Percentiles rank a stretch among this genome's conserved stretches.
Evolutionary conservation across 1,140 invertebrate genomes (phyloP).

Genomic region (Cepaea nemoralis): DNA sequence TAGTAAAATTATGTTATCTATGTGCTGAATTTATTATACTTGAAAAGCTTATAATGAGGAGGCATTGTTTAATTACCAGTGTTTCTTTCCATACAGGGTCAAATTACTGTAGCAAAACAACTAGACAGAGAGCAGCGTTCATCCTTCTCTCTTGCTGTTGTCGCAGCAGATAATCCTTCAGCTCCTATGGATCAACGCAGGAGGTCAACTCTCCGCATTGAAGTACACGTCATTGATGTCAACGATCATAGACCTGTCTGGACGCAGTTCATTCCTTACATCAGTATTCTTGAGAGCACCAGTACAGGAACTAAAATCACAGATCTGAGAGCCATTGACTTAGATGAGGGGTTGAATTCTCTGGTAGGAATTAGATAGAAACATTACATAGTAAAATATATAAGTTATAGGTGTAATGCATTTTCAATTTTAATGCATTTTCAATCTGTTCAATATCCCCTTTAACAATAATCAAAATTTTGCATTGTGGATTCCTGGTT

Average conservation of each 20-base stretch:
- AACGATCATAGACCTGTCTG: slow-evolving; percentile 26
- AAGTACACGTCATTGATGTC: slow-evolving; percentile 15
- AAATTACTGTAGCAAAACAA: not conserved
- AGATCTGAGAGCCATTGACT: slow-evolving; percentile 15
- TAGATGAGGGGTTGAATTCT: slow-evolving; percentile 12
- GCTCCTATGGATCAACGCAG: not conserved
- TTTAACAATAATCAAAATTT: too few relatives aligned
- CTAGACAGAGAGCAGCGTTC: slow-evolving; percentile 1
- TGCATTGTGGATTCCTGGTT: too few relatives aligned
- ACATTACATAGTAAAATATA: too few relatives aligned
- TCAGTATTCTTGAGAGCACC: slow-evolving; percentile 17
- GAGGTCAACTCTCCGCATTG: not conserved
- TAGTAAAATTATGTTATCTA: too few relatives aligned
- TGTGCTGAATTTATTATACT: too few relatives aligned
- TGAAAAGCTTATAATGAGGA: too few relatives aligned
- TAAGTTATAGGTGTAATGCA: too few relatives aligned
- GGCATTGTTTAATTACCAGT: too few relatives aligned
- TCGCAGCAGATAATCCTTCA: slow-evolving; percentile 19
- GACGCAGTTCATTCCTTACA: slow-evolving; percentile 15
- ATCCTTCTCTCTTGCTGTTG: not conserved
- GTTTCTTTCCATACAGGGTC: too few relatives aligned
- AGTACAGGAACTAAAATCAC: slow-evolving; percentile 3
- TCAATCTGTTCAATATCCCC: too few relatives aligned
- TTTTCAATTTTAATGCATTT: too few relatives aligned
- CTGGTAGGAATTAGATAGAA: slow-evolving; percentile 6